phyloP scores from a whole-genome alignment of 2,113 vertebrate genomes.

The Blennius ocellaris region DNA sequence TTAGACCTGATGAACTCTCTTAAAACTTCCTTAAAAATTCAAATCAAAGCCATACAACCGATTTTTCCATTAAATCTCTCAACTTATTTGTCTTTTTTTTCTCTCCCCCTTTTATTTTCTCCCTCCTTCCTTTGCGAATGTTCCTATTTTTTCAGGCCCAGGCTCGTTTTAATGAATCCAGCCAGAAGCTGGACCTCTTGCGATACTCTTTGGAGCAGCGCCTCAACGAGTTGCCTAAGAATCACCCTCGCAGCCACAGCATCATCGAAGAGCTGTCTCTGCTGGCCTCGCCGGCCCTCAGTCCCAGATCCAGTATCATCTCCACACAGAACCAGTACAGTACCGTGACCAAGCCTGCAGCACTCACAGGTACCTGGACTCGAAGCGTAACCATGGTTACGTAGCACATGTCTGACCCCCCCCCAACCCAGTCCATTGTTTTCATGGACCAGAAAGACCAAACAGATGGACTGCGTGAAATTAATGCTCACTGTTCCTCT shows the following conservation, averaged over 20 bases:
- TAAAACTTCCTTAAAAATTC: neutral
- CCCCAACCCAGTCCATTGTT: too few relatives aligned
- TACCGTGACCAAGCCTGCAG: slow-evolving; percentile 96
- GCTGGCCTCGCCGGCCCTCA: slow-evolving; percentile 91
- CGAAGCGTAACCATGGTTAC: too few relatives aligned
- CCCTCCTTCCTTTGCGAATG: too few relatives aligned
- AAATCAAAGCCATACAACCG: slow-evolving; percentile 22
- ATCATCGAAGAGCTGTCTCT: slow-evolving; percentile 95
- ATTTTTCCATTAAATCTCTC: neutral
- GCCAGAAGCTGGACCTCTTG: slow-evolving; percentile 97
- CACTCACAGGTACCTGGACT: slow-evolving; percentile 90
- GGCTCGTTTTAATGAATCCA: slow-evolving; percentile 97
- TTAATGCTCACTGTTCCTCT: neutral
- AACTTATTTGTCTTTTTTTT: neutral
- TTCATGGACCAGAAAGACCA: too few relatives aligned
- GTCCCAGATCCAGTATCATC: slow-evolving; percentile 94
- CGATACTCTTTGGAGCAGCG: slow-evolving; percentile 97
- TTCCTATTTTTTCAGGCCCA: slow-evolving; percentile 89
- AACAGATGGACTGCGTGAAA: neutral
- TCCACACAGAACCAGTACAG: slow-evolving; percentile 96
- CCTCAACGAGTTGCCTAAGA: slow-evolving; percentile 94
- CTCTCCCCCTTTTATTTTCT: too few relatives aligned
- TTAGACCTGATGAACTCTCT: neutral
- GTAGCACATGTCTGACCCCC: too few relatives aligned
- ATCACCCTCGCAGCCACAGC: slow-evolving; percentile 94